Evolutionary conservation across 2,113 vertebrate genomes (phyloP).

Genomic region (Uria lomvia): DNA sequence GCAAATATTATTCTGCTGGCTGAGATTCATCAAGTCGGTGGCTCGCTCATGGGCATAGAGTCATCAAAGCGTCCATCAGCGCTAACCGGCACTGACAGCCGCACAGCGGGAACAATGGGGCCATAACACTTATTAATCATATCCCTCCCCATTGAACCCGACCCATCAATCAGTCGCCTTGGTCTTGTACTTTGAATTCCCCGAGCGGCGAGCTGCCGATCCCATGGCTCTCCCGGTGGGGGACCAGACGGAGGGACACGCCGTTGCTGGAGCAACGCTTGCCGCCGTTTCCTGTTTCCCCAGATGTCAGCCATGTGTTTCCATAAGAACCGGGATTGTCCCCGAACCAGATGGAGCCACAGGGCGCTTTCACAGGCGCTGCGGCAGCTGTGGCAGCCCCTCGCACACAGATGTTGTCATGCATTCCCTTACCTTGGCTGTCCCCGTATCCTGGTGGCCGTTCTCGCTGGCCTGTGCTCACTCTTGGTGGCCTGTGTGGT

Average conservation of each 20-base stretch:
- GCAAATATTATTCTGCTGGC: neutral
- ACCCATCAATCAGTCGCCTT: conserved; percentile 17
- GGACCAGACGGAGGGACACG: conserved; percentile 31
- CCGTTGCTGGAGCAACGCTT: conserved; percentile 73
- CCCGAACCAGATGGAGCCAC: conserved; percentile 61
- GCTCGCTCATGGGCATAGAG: neutral
- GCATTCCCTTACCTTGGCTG: neutral
- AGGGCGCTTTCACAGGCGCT: neutral
- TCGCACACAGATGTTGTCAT: neutral
- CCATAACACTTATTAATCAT: conserved; percentile 35
- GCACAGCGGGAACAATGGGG: neutral
- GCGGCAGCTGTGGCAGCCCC: neutral
- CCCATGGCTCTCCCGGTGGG: conserved; percentile 74
- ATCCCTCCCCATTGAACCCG: conserved; percentile 3
- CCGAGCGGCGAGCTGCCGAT: conserved; percentile 61
- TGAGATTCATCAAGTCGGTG: neutral
- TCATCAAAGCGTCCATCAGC: neutral
- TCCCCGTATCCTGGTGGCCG: neutral
- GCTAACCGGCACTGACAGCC: neutral
- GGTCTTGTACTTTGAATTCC: neutral
- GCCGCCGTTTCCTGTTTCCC: conserved; percentile 25
- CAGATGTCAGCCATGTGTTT: conserved; percentile 25
- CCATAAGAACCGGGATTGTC: conserved; percentile 23
- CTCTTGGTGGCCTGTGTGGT: fast-evolving
- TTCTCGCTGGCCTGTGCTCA: fast-evolving